Percentiles rank a stretch among this genome's conserved stretches.
These are phyloP conservation scores for Dynastes hyllus DNA, from an alignment of 2,888 invertebrate species.

Conservation along the genomic window DNA sequence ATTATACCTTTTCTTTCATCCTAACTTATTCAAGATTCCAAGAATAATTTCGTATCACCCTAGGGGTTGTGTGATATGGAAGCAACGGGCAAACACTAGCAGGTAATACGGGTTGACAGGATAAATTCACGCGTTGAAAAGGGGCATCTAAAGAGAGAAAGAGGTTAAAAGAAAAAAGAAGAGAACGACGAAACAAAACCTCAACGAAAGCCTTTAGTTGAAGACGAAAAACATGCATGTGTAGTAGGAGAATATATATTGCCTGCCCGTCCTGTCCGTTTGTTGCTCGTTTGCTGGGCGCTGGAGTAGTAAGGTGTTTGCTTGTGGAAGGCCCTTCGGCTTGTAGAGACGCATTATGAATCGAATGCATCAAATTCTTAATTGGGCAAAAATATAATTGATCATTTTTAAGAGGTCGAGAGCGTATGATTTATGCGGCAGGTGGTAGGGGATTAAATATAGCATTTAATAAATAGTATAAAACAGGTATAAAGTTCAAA, in stretches of 20 bases:
- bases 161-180: neutral
- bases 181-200: neutral
- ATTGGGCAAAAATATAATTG: slow-evolving; percentile 30
- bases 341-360: slow-evolving; percentile 10
- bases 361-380: slow-evolving; percentile 9
- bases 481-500: too few species aligned
- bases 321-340: neutral
- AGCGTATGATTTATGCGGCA: neutral
- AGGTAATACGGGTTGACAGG: slow-evolving; percentile 33
- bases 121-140: slow-evolving; percentile 33
- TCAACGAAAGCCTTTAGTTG: neutral
- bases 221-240: neutral
- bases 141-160: neutral
- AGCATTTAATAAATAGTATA: too few species aligned
- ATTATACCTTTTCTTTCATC: neutral
- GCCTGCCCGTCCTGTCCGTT: neutral
- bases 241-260: neutral
- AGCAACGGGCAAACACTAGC: slow-evolving; percentile 4
- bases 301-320: slow-evolving; percentile 12
- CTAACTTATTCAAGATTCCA: slow-evolving; percentile 5
- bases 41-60: slow-evolving; percentile 23
- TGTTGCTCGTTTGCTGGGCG: neutral
- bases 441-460: neutral
- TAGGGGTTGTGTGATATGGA: slow-evolving; percentile 22
- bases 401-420: slow-evolving; percentile 18